Percentiles rank a stretch among this genome's conserved stretches.
These are phyloP conservation scores for Eupelmus urozonus DNA, from an alignment of 2,888 invertebrate genomes.

Conservation along the genomic window DNA sequence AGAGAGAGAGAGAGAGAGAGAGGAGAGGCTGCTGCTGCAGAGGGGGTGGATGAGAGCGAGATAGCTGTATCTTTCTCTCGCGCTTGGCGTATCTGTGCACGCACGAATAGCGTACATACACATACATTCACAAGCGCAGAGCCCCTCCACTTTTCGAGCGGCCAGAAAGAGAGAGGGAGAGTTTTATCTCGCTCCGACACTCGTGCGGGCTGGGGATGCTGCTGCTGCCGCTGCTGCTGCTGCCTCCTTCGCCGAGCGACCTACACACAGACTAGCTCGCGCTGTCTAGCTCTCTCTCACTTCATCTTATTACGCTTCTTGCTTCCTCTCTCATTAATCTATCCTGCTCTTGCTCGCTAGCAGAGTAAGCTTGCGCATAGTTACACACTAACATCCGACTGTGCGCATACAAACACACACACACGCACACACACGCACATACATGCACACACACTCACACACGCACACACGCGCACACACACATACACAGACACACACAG, in stretches of 20 bases:
- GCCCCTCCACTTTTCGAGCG: neutral
- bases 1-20: constrained; percentile 5
- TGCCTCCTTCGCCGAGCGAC: constrained; percentile 13
- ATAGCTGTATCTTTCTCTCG: no score
- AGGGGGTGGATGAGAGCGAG: neutral
- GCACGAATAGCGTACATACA: constrained; percentile 23
- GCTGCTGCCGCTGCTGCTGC: neutral
- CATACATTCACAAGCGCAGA: constrained; percentile 4
- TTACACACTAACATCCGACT: no score
- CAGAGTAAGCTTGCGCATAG: neutral
- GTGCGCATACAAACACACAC: no score
- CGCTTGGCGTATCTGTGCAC: neutral
- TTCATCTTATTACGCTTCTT: constrained; percentile 46
- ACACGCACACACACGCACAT: no score
- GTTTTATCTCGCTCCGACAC: constrained; percentile 47
- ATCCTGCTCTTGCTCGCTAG: constrained; percentile 31
- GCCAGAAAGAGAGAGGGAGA: no score
- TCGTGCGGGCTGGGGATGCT: neutral
- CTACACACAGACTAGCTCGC: constrained; percentile 6
- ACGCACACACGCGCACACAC: no score
- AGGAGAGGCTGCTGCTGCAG: neutral
- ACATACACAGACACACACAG: no score
- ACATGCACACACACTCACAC: no score
- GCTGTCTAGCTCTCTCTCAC: constrained; percentile 10
- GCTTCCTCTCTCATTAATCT: constrained; percentile 40